Evolutionary conservation across 2,888 invertebrate species (phyloP), one percentile per base, ranked within the genome.

Genomic region (Homarus gammarus): DNA sequence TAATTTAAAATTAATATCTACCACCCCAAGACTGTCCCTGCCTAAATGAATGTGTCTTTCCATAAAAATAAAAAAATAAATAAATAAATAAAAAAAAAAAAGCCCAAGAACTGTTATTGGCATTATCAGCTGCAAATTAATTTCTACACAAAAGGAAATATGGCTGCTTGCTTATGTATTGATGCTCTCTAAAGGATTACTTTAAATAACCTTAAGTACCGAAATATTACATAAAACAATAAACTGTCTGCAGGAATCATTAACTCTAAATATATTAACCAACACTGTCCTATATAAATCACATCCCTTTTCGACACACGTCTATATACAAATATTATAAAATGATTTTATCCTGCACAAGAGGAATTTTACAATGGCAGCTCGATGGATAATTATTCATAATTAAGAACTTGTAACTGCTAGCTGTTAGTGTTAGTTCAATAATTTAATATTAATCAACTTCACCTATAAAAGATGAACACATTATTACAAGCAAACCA

Each of bases 301-400:
- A 72, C 79, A 87, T 72, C 86, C 86, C 86, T 79, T 87, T 86
- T 73, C 70, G 8, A 79, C 79, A 79, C 78, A 86, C 56, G 56
- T 36, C 56, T 87, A 87, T 79, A 38, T 79, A 87, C 86, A 87
- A 87, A 87, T 79, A 79, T 79, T 72, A 87, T 79, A 79, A 72
- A 79, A 68, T 27, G 40, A 68, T 75, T 44, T 75, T 56, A 73
- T 51, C 56, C 72, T 51, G 49, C 68, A 49, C 70, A 84, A 44
- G 22, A 56, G 64, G 77, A 85, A 78, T 85, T 78, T 64, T 31
- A 33, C 61, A 79, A 72, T 86, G 86, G 79, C 86, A 86, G 79
- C 79, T 84, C 75, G 77, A 73, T 51, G 27, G 27, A 64, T 64
- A 61, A 83, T 36, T 12, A 33, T 51, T 72, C 33, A 51, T 36